Base-by-base conservation (phyloP, 1,140 invertebrate species). In the Agrilus planipennis region DNA sequence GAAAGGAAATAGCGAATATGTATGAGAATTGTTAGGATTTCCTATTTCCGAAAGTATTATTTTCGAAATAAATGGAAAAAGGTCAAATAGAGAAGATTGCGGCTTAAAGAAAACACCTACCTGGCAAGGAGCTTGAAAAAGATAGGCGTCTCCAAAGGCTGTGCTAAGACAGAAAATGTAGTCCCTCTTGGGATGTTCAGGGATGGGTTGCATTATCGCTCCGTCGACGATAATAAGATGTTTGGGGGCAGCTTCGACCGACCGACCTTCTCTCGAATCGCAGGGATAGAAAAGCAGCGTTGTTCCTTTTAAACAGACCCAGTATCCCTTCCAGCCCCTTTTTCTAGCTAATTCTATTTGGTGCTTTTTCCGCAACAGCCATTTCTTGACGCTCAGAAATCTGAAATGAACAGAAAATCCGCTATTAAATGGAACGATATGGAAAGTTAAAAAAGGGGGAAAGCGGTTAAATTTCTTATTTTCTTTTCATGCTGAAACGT, bases 161-260 rank as follows among this genome's bases (percentile, higher is more conserved):
- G 92, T 96, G 65, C 90, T 95, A 44, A 97, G 73, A 61, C 92
- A 96, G 72, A 97, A 97, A 63, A 97, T 95, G 65, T 92, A 87
- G 67, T 98, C 92, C 49, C 90, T 72, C 65, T 95, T 96, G 0
- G 93, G 93, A 68, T 98, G 92, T 65, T 98, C 93, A 6, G 93
- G 93, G 58, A 97, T 93, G 18, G 92, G 89, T 67, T 96, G 93
- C 82, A 95, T 92, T 57, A 98, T 93, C 44, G 91, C 89, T 27
- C 91, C 92, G 63, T 96, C 92, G 45, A 98, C 89, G 60, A 94
- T 93, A 64, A 94, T 94, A 51, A 93, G 76, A 69, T 94, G 89
- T 62, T 91, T 91, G 14, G 89, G 89, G 11, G 89, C 85, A 15
- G 87, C 83, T 60, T 94, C 90, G 18, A 91, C 87, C 7, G 85